Conservation (phyloP, 2,888 invertebrate species). For the Nineta flava region DNA sequence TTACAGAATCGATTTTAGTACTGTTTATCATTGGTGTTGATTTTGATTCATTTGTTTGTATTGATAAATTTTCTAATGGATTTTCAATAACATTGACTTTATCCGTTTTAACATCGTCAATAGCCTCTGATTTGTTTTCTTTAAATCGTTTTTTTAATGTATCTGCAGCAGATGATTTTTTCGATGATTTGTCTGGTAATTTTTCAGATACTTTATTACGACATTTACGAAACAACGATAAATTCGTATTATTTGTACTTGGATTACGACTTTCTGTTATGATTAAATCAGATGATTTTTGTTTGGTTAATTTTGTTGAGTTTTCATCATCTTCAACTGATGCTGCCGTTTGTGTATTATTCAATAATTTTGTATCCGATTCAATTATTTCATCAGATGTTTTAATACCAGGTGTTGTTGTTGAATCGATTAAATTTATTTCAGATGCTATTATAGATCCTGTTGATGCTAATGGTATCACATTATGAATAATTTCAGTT, state of each 20-base stretch:
- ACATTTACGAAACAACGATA: too few relatives aligned
- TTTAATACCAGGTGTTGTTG: too few relatives aligned
- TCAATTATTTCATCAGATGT: too few relatives aligned
- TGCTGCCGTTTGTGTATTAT: too few relatives aligned
- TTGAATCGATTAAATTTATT: too few relatives aligned
- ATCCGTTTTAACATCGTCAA: background rate
- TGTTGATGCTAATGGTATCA: too few relatives aligned
- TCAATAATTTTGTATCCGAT: too few relatives aligned
- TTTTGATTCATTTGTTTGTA: too few relatives aligned
- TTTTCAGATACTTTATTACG: background rate
- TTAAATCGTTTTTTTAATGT: background rate
- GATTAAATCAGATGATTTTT: constrained; percentile 8
- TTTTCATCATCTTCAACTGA: constrained; percentile 17
- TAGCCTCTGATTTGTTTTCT: background rate
- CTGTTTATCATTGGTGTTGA: background rate
- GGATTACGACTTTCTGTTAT: background rate
- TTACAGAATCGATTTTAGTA: background rate
- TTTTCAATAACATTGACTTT: background rate
- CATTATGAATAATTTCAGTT: too few relatives aligned
- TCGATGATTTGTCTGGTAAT: constrained; percentile 1
- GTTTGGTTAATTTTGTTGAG: constrained; percentile 13
- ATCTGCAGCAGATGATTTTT: background rate
- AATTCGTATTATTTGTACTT: background rate
- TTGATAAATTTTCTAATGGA: background rate
- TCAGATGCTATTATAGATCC: too few relatives aligned